Conservation (phyloP, 92 coral and sea anemone genomes). For the Pocillopora grandis region DNA sequence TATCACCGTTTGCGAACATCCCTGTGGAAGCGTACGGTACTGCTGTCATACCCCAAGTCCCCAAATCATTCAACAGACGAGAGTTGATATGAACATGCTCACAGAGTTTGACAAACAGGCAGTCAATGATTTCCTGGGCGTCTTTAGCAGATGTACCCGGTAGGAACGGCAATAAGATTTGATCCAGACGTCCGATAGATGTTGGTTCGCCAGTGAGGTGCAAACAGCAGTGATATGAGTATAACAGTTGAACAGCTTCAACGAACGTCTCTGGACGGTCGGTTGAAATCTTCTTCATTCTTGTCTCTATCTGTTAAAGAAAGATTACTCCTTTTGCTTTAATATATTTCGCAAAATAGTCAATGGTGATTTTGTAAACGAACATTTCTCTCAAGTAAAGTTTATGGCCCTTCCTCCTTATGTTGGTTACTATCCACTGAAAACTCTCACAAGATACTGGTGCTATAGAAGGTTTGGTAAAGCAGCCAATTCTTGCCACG, state of each 20-base stretch:
- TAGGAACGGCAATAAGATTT: constrained; percentile 67
- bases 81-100: constrained; percentile 73
- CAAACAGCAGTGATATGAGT: constrained; percentile 74
- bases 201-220: constrained; percentile 79
- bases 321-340: not conserved
- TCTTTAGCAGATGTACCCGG: constrained; percentile 45
- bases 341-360: not conserved
- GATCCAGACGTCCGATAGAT: constrained; percentile 79
- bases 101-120: constrained; percentile 79
- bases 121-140: constrained; percentile 84
- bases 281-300: constrained; percentile 64
- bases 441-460: too few species aligned
- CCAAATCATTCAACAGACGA: constrained; percentile 49
- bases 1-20: constrained; percentile 75
- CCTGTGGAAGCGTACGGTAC: constrained; percentile 72
- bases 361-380: too few species aligned
- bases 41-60: constrained; percentile 73
- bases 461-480: too few species aligned
- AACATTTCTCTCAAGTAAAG: not conserved
- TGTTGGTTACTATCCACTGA: too few species aligned
- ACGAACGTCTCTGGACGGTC: constrained; percentile 69
- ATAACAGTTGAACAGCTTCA: constrained; percentile 79
- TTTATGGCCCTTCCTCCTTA: too few species aligned
- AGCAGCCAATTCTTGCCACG: too few species aligned
- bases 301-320: constrained; percentile 29